These are phyloP conservation scores for Mus minutoides DNA, from an alignment of 2,797 vertebrate genomes.

Conservation along the genomic window DNA sequence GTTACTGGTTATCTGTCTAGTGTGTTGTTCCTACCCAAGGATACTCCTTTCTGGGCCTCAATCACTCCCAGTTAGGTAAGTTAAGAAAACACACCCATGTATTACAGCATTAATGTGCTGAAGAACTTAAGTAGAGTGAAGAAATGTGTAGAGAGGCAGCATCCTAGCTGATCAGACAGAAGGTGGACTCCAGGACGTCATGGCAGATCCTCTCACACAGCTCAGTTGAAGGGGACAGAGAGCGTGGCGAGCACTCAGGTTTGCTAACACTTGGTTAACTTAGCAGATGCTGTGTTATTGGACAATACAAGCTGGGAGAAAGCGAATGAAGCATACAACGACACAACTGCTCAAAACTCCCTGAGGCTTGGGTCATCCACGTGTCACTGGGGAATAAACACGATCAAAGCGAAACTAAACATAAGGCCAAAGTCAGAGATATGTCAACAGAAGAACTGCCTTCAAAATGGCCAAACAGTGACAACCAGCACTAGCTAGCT, in stretches of 20 bases:
- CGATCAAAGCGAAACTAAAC: background rate
- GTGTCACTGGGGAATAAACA: background rate
- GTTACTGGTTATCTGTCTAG: background rate
- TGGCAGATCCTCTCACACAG: background rate
- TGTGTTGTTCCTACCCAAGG: too few species aligned
- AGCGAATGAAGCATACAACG: background rate
- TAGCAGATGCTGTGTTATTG: background rate
- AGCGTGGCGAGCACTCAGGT: background rate
- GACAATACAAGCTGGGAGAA: background rate
- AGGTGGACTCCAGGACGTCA: background rate
- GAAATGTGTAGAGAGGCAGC: background rate
- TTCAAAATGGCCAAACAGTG: background rate
- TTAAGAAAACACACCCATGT: background rate
- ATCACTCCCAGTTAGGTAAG: background rate
- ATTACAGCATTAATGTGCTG: background rate
- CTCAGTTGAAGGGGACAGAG: background rate
- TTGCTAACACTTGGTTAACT: background rate
- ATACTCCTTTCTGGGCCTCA: background rate
- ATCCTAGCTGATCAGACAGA: background rate
- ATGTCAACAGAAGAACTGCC: background rate
- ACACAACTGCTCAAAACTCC: background rate
- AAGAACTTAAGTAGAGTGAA: background rate
- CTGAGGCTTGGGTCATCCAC: background rate
- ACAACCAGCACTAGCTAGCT: background rate
- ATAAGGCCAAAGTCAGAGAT: background rate